Base-by-base conservation (phyloP, 1,140 invertebrate genomes). In the Drosophila rhopaloa region DNA sequence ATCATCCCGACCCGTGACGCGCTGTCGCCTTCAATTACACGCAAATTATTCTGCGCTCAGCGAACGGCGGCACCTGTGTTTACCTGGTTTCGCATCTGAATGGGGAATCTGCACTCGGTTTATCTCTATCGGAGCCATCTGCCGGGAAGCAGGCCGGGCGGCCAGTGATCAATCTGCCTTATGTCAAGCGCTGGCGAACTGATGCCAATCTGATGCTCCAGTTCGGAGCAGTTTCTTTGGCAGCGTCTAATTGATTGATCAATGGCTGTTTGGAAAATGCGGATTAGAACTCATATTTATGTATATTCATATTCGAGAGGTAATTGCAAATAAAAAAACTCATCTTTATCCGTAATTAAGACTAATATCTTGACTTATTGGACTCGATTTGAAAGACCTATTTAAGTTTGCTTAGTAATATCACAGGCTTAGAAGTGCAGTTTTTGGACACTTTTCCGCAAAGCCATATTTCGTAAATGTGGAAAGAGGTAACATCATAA, bases 21-120 rank as follows among this genome's bases (percentile, higher is more conserved):
- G 79, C 76, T 86, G 82, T 88, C 82, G 72, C 71, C 79, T 88
- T 88, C 83, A 88, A 86, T 86, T 86, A 86, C 74, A 86, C 65
- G 65, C 82, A 79, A 88, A 86, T 86, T 86, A 79, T 82, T 76
- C 68, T 78, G 60, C 63, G 81, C 71, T 72, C 81, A 84, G 76
- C 61, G 58, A 66, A 66, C 38, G 47, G 77, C 66, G 77, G 81
- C 75, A 88, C 79, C 68, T 77, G 67, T 73, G 55, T 46, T 19
- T 48, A 41, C 63, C 63, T 71, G 66, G 29, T 9, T 19, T 16
- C 14, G 6, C 59, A 29, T 67, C 46, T 13, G 35, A 38, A 19
- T 6, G 24, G 10, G 38, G 48, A 29, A 54, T 40, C 54, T 63
- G 51, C n/a, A 53, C 14, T 54, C 19, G 47, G 29, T 7, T 51